Evolutionary conservation across 2,888 invertebrate genomes (phyloP), one percentile per base, ranked within the genome.

Genomic region (Orthosia gothica): DNA sequence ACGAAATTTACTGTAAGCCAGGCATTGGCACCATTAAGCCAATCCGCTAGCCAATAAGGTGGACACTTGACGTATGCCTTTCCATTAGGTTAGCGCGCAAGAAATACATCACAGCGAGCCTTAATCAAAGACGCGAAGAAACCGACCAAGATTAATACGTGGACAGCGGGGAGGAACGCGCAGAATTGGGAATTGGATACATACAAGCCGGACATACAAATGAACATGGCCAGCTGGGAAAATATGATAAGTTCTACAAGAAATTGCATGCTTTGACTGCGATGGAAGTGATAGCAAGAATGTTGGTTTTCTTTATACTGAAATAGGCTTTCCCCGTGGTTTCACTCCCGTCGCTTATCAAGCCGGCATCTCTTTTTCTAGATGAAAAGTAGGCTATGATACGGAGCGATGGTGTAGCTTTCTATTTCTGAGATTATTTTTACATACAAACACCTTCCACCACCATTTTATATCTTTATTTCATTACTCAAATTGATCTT

Each of bases 41-140:
- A 93, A 95, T 95, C 93, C 92, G 90, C 93, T 89, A 91, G 93
- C 94, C 95, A 96, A 96, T 96, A 96, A 95, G 92, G 95, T 94
- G 92, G 95, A 94, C 95, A 95, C 96, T 96, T 96, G 96, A 96
- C 92, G 94, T 94, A 96, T 96, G 95, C 89, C 92, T 94, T 96
- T 94, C 96, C 95, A 96, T 96, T 96, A 96, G 92, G 95, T 94
- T 93, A 91, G 92, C 92, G 92, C 89, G 92, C 94, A 96, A 95
- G 95, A 95, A 95, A 96, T 96, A 96, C 95, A 95, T 96, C 96
- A 96, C 94, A 85, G 91, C 90, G 88, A 87, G 92, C 91, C 92
- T 96, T 96, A 96, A 96, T 96, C 96, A 96, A 95, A 95, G 95
- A 93, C 94, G 90, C 93, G 92, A 93, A 93, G 94, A 92, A 93